Conservation (phyloP, 2,797 vertebrate genomes). For the Hephaestus fuliginosus region DNA sequence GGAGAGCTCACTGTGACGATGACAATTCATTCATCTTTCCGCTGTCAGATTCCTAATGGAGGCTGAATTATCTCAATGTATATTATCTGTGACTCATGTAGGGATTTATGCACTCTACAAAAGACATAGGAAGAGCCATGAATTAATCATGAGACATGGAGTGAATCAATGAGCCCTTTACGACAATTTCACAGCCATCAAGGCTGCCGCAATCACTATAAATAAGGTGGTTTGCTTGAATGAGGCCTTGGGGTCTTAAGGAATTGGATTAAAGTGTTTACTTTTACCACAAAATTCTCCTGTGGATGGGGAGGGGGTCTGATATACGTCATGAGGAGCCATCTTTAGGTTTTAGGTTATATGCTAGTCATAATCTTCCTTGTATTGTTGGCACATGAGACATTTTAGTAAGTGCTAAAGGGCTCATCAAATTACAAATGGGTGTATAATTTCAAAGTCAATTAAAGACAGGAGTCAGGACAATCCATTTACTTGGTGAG, state of each 20-base stretch:
- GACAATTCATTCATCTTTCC: slow-evolving; percentile 54
- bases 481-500: slow-evolving; percentile 16
- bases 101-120: slow-evolving; percentile 62
- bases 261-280: slow-evolving; percentile 84
- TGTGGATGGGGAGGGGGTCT: slow-evolving; percentile 36
- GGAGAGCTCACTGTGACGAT: slow-evolving; percentile 12
- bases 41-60: slow-evolving; percentile 51
- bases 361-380: slow-evolving; percentile 51
- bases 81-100: slow-evolving; percentile 75
- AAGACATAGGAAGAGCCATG: slow-evolving; percentile 63
- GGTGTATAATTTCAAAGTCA: slow-evolving; percentile 39
- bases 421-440: slow-evolving; percentile 36
- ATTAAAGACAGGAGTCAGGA: slow-evolving; percentile 30
- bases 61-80: slow-evolving; percentile 44
- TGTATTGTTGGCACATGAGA: slow-evolving; percentile 36
- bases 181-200: slow-evolving; percentile 71
- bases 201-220: slow-evolving; percentile 71
- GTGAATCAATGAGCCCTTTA: slow-evolving; percentile 65
- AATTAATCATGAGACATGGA: slow-evolving; percentile 79
- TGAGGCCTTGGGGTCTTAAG: slow-evolving; percentile 68
- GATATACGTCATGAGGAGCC: slow-evolving; percentile 64
- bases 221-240: slow-evolving; percentile 74
- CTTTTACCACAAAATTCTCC: slow-evolving; percentile 67
- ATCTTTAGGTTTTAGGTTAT: slow-evolving; percentile 61
- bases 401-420: slow-evolving; percentile 40